Evolutionary conservation across 2,888 invertebrate species (phyloP).

Genomic region (Crossocerus cetratus): DNA sequence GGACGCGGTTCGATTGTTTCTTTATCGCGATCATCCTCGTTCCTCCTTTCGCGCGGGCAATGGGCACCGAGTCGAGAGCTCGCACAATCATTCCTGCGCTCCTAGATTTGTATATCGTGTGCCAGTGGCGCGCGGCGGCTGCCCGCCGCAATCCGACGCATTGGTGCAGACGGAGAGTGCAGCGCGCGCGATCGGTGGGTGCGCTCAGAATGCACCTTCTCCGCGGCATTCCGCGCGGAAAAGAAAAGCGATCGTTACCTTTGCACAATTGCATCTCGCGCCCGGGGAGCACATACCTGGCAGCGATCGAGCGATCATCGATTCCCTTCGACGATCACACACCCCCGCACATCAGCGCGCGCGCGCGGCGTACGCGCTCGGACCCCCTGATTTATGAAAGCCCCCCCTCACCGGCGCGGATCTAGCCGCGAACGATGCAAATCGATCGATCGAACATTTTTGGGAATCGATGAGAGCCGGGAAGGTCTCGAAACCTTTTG

Average conservation of each 20-base stretch:
- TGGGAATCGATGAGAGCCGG: background rate
- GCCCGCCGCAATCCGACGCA: constrained; percentile 53
- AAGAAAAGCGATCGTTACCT: constrained; percentile 69
- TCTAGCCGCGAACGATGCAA: background rate
- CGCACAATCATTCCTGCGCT: constrained; percentile 40
- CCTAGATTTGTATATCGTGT: constrained; percentile 43
- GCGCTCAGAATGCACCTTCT: constrained; percentile 70
- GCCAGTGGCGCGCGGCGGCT: constrained; percentile 35
- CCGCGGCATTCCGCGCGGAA: constrained; percentile 65
- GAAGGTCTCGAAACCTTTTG: background rate
- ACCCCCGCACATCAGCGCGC: constrained; percentile 45
- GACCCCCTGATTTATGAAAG: background rate
- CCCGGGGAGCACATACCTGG: constrained; percentile 52
- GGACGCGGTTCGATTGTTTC: constrained; percentile 72
- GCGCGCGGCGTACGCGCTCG: background rate
- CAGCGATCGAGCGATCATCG: constrained; percentile 52
- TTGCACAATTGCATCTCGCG: constrained; percentile 67
- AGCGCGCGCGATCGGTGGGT: constrained; percentile 56
- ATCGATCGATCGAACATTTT: background rate
- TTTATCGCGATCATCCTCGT: constrained; percentile 72
- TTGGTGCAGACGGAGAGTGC: constrained; percentile 37
- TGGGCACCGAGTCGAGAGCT: constrained; percentile 47
- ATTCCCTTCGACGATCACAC: constrained; percentile 47
- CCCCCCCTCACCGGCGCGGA: background rate
- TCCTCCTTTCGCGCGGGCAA: constrained; percentile 58